Conservation (phyloP, 2,888 invertebrate genomes). For the Callinectes sapidus region DNA sequence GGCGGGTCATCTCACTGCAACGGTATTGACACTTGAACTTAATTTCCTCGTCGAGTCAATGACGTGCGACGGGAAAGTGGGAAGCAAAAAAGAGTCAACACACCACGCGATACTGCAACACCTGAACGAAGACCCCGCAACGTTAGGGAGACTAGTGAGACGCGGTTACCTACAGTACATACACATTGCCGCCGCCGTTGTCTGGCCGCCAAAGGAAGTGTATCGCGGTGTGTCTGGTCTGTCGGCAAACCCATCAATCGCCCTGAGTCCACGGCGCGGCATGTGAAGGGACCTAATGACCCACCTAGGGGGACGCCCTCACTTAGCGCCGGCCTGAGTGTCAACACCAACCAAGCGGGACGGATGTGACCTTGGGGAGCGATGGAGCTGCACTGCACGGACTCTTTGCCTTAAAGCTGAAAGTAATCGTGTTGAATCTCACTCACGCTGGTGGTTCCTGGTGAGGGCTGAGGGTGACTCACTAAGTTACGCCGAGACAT, state of each 20-base stretch:
- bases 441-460: neutral
- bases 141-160: neutral
- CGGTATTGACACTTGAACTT: slow-evolving; percentile 23
- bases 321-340: slow-evolving; percentile 4
- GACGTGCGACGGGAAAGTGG: slow-evolving; percentile 28
- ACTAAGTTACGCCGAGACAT: neutral
- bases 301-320: slow-evolving; percentile 16
- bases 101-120: slow-evolving; percentile 19
- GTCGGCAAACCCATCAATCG: slow-evolving; percentile 7
- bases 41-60: slow-evolving; percentile 32
- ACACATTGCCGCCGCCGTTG: neutral
- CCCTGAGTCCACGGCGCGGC: neutral
- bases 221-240: neutral
- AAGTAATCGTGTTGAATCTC: neutral
- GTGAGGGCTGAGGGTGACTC: neutral
- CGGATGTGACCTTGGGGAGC: slow-evolving; percentile 2
- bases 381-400: neutral
- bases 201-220: slow-evolving; percentile 15
- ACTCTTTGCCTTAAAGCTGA: neutral
- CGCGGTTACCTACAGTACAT: neutral
- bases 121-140: neutral
- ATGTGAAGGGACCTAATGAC: slow-evolving; percentile 5
- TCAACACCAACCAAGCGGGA: neutral
- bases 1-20: neutral
- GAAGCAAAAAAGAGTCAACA: slow-evolving; percentile 12